Base-by-base conservation (phyloP, 2,888 invertebrate species). In the Aphodius granarius region DNA sequence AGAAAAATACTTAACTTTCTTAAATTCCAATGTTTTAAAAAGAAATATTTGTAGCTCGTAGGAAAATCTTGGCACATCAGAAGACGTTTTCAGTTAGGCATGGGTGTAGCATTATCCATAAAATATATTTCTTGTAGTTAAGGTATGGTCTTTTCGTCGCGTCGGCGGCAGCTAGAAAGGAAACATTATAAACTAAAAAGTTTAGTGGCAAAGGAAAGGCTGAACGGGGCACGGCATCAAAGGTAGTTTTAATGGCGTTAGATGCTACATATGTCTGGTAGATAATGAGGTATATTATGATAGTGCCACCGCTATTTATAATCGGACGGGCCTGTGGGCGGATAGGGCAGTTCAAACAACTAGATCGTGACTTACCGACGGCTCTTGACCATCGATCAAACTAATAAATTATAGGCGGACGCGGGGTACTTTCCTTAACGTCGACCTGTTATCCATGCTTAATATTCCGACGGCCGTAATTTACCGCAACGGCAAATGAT, bases 281-380 rank as follows among this genome's bases (percentile, higher is more conserved):
- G 73, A 73, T 73, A 73, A 73, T 73, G 73, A 73, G 73, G 9
- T 22, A 65, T 73, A 73, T 73, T 73, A 73, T 73, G 73, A 73
- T 65, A 65, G 73, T 66, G 73, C 73, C 66, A 66, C 64, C 43
- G 73, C 65, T 66, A 73, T 73, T 65, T 73, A 73, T 73, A 73
- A 72, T 43, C 17, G 43, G 68, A 21, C 43, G 73, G n/a, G 66
- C 68, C 68, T 66, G 73, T 74, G 63, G 73, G 73, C 73, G 73
- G 73, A 74, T 68, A 20, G 68, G 63, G 73, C 68, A 23, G 73
- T 72, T 63, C 63, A 72, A 74, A 68, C 73, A 74, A 74, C 68
- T 74, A 66, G 73, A 74, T 74, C 73, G 73, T 74, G 73, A 74
- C 73, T 74, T 74, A 74, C 73, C 73, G 73, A 74, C 68, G 62